Conservation (phyloP, 2,888 invertebrate genomes). For the Epiperipatus broadwayi region DNA sequence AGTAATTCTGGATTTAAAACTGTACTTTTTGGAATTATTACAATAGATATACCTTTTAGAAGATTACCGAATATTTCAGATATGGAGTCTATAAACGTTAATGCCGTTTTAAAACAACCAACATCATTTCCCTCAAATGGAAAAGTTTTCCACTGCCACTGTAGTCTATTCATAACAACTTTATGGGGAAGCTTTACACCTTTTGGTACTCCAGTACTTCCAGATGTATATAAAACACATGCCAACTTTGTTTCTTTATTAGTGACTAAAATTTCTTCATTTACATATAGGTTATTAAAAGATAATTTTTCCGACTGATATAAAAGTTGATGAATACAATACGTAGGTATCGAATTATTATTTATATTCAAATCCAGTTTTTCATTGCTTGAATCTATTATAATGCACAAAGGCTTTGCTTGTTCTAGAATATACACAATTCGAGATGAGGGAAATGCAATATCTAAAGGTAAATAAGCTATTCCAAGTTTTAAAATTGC, state of each 20-base stretch:
- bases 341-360: too few species aligned
- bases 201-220: slow-evolving; percentile 51
- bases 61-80: slow-evolving; percentile 71
- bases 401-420: slow-evolving; percentile 45
- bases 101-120: slow-evolving; percentile 70
- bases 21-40: slow-evolving; percentile 49
- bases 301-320: slow-evolving; percentile 34
- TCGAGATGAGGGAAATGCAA: slow-evolving; percentile 46
- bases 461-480: slow-evolving; percentile 63
- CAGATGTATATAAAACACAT: slow-evolving; percentile 62
- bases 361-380: too few species aligned
- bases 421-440: slow-evolving; percentile 55
- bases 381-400: too few species aligned
- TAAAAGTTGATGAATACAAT: slow-evolving; percentile 38
- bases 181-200: slow-evolving; percentile 11
- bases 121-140: slow-evolving; percentile 49
- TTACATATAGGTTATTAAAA: too few species aligned
- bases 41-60: slow-evolving; percentile 45
- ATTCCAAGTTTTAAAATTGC: slow-evolving; percentile 62
- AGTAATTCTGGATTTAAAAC: slow-evolving; percentile 60
- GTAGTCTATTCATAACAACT: slow-evolving; percentile 49
- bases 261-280: too few species aligned
- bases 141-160: slow-evolving; percentile 68
- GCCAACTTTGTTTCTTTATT: slow-evolving; percentile 32
- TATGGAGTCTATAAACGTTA: slow-evolving; percentile 76